These are phyloP conservation scores for Mimumesa dahlbomi DNA, from an alignment of 2,888 invertebrate genomes.

Conservation along the genomic window DNA sequence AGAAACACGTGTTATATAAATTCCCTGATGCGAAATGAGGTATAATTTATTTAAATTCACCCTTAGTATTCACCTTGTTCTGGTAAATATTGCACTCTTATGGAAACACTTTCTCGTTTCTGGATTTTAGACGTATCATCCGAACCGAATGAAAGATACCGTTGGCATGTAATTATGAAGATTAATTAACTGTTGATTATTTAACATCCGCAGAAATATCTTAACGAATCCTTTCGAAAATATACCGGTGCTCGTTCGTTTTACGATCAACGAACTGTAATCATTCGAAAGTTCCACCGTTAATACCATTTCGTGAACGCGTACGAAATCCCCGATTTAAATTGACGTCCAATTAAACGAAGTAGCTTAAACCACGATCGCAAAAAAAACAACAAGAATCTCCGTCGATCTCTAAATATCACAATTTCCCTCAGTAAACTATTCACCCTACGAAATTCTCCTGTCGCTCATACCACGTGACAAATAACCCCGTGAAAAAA, in stretches of 20 bases:
- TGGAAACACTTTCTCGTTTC: constrained; percentile 3
- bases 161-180: neutral
- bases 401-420: too few species aligned
- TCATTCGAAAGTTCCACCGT: too few species aligned
- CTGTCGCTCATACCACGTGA: neutral
- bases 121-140: neutral
- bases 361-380: neutral
- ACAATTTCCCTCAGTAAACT: too few species aligned
- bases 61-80: neutral
- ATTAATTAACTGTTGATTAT: neutral
- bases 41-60: neutral
- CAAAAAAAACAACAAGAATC: too few species aligned
- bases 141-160: neutral
- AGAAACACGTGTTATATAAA: neutral
- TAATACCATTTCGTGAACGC: neutral
- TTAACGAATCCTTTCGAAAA: neutral
- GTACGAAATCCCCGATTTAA: neutral
- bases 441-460: neutral
- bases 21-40: neutral
- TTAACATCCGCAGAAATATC: neutral
- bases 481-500: neutral
- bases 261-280: too few species aligned
- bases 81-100: too few species aligned
- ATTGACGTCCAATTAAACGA: neutral
- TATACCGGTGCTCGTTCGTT: neutral